Conservation (phyloP, 2,797 vertebrate genomes). For the Lateolabrax maculatus region DNA sequence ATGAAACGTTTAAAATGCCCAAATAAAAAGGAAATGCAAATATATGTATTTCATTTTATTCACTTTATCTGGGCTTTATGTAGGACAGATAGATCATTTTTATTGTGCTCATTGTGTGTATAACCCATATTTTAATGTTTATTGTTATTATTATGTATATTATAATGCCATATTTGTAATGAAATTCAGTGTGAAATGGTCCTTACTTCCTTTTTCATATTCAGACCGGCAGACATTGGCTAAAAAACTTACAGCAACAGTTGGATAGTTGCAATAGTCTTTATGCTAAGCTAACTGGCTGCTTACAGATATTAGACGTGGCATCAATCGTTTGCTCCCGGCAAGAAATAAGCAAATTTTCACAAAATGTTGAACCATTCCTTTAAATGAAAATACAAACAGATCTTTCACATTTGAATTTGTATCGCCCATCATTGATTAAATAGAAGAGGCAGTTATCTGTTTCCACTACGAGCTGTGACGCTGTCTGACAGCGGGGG, state of each 20-base stretch:
- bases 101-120: background rate
- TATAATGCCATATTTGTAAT: background rate
- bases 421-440: background rate
- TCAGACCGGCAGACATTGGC: background rate
- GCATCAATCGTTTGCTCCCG: background rate
- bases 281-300: background rate
- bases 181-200: background rate
- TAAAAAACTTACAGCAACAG: background rate
- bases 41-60: background rate
- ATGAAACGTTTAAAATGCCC: background rate
- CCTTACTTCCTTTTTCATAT: background rate
- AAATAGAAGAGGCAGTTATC: background rate
- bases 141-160: too few relatives aligned
- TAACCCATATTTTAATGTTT: too few relatives aligned
- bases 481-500: conserved; percentile 14
- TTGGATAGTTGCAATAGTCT: background rate
- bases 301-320: background rate
- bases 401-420: background rate
- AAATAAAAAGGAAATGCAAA: background rate
- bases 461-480: background rate
- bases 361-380: background rate
- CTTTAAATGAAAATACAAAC: background rate
- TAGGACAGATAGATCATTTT: background rate
- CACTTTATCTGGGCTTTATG: too few relatives aligned
- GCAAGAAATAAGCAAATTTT: background rate